These are phyloP conservation scores for Clarias pachynema DNA, from an alignment of 2,797 vertebrate species.

Conservation along the genomic window DNA sequence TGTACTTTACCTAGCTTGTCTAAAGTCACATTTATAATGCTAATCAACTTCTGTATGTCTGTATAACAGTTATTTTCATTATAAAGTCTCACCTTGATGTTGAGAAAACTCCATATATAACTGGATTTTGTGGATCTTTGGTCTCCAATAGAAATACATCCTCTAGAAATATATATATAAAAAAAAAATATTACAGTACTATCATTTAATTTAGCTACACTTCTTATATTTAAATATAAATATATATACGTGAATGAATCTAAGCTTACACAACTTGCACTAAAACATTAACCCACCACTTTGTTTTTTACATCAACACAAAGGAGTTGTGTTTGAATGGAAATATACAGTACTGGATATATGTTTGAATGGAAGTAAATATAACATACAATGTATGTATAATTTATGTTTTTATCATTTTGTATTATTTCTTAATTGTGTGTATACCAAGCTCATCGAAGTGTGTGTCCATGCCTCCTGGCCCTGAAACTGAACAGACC, in stretches of 20 bases:
- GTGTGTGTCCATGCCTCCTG: slow-evolving; percentile 79
- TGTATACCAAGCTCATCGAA: slow-evolving; percentile 81
- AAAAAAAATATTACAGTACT: neutral
- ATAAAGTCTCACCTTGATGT: slow-evolving; percentile 78
- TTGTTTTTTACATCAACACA: neutral
- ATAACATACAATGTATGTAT: neutral
- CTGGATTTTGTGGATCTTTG: slow-evolving; percentile 82
- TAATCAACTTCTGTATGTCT: neutral
- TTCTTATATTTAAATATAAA: neutral
- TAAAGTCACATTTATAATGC: neutral
- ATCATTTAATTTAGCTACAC: neutral
- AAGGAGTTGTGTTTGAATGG: neutral
- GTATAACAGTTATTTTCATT: neutral
- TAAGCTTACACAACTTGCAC: neutral
- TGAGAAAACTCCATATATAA: slow-evolving; percentile 83
- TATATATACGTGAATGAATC: neutral
- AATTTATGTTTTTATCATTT: neutral
- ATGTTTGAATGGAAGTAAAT: neutral
- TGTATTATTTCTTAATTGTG: neutral
- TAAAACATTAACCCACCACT: neutral
- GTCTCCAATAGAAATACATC: slow-evolving; percentile 84
- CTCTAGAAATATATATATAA: slow-evolving; percentile 73
- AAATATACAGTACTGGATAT: neutral
- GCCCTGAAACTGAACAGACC: slow-evolving; percentile 81
- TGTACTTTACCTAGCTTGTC: neutral